Base-by-base conservation (phyloP, 2,797 vertebrate species). In the Hydrolagus colliei region DNA sequence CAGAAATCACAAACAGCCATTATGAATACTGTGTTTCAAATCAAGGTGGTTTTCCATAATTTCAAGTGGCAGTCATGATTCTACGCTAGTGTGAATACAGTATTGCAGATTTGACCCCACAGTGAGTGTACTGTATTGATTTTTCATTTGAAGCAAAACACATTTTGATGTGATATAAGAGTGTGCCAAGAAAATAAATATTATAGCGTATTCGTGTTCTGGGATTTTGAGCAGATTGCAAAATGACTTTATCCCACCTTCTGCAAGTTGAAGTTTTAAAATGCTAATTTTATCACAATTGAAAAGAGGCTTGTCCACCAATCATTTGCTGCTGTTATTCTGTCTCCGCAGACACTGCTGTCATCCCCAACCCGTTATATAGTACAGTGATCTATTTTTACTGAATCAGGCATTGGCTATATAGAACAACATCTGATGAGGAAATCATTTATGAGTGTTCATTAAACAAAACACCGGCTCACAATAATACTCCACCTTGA, bases 371-470 rank as follows among this genome's bases (percentile, higher is more conserved):
- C 18, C 9, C 4, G 9, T 77, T 77, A n/a, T 9, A n/a, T 16
- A 59, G 52, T 9, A n/a, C 41, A 59, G 41, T 77, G 10, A 59
- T 61, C 41, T 61, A 77, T 77, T 77, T n/a, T n/a, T 59, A 61
- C 52, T 61, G 52, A 77, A 61, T 77, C 75, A 77, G 9, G n/a
- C 9, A 77, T 61, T 4, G 16, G 2, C n/a, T n/a, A 77, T 8
- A 59, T 76, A 59, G 20, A 35, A 22, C 68, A 74, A 77, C 75
- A 77, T 77, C 75, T n/a, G 18, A 77, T n/a, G 52, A 77, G 61
- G 52, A 74, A 61, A 77, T 77, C 20, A 61, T 77, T 77, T 61
- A 77, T 77, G 10, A 77, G 52, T 11, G 52, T 61, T 20, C 1
- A 12, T 77, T 41, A 61, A 61, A 77, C 16, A 76, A 74, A 76